Conservation (phyloP, 64 coral and sea anemone genomes). For the Montipora capricornis region DNA sequence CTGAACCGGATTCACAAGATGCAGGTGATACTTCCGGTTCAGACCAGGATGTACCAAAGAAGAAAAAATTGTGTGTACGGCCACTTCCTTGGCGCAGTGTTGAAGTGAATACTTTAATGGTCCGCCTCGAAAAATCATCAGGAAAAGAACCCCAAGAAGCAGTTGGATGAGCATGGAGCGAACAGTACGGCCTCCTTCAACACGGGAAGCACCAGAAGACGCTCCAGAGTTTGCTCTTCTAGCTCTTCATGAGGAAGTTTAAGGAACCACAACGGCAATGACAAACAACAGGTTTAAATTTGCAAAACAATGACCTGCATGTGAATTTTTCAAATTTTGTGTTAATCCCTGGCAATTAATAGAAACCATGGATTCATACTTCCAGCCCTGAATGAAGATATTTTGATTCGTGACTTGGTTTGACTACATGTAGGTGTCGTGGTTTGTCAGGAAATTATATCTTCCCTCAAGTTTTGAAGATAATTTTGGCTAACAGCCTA, state of each 20-base stretch:
- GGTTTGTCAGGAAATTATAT: no score
- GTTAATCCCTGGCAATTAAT: no score
- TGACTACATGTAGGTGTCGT: no score
- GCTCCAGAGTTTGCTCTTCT: neutral
- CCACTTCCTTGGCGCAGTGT: no score
- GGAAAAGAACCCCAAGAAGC: neutral
- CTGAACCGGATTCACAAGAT: slow-evolving; percentile 21
- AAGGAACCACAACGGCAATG: neutral
- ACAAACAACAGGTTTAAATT: neutral
- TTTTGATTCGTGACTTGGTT: no score
- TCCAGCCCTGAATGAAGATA: no score
- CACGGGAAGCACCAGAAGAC: neutral
- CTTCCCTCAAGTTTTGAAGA: no score
- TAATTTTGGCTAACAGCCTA: no score
- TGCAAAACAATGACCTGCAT: neutral
- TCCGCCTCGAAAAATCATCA: neutral
- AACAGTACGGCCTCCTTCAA: neutral
- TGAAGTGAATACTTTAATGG: no score
- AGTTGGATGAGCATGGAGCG: neutral
- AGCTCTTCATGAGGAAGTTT: neutral
- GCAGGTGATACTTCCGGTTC: neutral
- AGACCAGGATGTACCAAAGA: neutral
- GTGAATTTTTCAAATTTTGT: neutral
- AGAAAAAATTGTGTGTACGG: neutral
- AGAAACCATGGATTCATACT: no score